Percentiles rank a stretch among this genome's conserved stretches.
Conservation (phyloP, 2,888 invertebrate genomes). For the Eupeodes luniger region DNA sequence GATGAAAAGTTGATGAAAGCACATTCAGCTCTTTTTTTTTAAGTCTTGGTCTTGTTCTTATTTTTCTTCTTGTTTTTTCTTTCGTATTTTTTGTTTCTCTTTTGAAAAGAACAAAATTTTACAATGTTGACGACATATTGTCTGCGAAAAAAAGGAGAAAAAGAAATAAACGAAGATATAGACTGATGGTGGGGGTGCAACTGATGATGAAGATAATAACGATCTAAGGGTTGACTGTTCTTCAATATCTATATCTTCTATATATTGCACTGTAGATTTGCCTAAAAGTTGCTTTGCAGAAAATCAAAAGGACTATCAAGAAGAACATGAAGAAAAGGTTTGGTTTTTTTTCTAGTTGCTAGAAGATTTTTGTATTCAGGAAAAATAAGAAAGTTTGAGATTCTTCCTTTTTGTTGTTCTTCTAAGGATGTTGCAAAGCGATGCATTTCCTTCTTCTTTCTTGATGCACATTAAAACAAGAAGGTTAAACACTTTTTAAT, state of each 20-base stretch:
- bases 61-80: no score
- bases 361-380: constrained; percentile 3
- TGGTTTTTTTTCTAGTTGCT: neutral
- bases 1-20: constrained; percentile 64
- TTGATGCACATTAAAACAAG: constrained; percentile 4
- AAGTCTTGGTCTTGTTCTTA: no score
- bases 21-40: constrained; percentile 21
- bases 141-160: constrained; percentile 19
- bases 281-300: neutral
- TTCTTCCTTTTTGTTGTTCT: neutral
- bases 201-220: constrained; percentile 37
- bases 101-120: constrained; percentile 29
- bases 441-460: constrained; percentile 25
- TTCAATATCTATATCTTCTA: neutral
- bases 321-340: neutral
- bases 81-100: neutral
- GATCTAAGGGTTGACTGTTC: constrained; percentile 18
- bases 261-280: neutral
- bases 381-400: constrained; percentile 8
- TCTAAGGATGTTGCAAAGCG: constrained; percentile 32
- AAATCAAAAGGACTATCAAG: constrained; percentile 23
- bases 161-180: constrained; percentile 12
- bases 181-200: neutral
- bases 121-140: constrained; percentile 70
- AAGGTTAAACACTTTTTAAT: constrained; percentile 33